Percentiles rank a stretch among this genome's conserved stretches.
These are phyloP conservation scores for Patella caerulea DNA, from an alignment of 2,888 invertebrate genomes.

Conservation along the genomic window DNA sequence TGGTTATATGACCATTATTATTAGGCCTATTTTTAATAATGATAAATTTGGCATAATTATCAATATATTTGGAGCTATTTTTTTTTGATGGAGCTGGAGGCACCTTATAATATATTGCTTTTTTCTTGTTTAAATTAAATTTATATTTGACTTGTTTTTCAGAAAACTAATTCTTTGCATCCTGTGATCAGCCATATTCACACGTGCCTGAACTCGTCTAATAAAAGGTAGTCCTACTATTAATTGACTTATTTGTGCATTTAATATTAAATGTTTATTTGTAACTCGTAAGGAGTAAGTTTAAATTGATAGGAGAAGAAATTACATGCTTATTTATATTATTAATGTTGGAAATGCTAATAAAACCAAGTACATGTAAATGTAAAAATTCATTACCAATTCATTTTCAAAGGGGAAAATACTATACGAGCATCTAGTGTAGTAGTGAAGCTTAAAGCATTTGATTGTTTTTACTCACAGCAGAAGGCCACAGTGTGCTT, in stretches of 20 bases:
- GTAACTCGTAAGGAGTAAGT: background rate
- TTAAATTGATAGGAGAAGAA: background rate
- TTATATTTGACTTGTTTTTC: background rate
- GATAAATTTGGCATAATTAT: too few species aligned
- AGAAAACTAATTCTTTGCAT: slow-evolving; percentile 36
- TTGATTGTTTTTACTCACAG: too few species aligned
- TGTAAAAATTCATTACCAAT: background rate
- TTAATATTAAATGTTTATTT: background rate
- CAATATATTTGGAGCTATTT: too few species aligned
- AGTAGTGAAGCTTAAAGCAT: too few species aligned
- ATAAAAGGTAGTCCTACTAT: slow-evolving; percentile 37
- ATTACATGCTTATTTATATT: background rate
- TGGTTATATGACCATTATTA: too few species aligned
- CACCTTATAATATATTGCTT: too few species aligned
- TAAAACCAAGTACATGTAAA: background rate
- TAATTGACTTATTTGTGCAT: background rate
- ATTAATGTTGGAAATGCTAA: background rate
- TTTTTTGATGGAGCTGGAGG: too few species aligned
- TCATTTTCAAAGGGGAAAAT: too few species aligned
- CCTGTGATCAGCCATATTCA: slow-evolving; percentile 45
- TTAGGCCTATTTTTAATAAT: too few species aligned
- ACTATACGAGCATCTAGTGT: too few species aligned
- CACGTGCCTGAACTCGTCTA: slow-evolving; percentile 41
- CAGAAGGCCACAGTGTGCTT: too few species aligned
- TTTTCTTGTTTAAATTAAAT: too few species aligned